A percentile compares a stretch with the other conserved stretches of the same genome.
Conservation (phyloP, 1,140 invertebrate genomes). For the Dinoponera quadriceps region DNA sequence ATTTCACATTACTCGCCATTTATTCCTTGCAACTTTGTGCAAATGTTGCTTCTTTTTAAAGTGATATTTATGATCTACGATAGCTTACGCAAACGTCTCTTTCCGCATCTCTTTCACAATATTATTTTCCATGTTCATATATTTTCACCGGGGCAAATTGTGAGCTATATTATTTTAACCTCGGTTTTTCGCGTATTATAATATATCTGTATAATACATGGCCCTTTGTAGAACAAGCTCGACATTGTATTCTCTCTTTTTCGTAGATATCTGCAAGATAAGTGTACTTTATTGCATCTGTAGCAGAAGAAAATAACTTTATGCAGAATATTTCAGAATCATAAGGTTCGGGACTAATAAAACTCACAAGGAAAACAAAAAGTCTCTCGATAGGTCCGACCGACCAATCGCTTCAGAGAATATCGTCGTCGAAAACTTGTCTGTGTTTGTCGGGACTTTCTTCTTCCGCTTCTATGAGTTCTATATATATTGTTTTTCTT, state of each 20-base stretch:
- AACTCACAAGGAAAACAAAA: too few species aligned
- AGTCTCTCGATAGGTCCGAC: too few species aligned
- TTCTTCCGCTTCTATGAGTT: too few species aligned
- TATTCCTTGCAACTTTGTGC: constrained; percentile 7
- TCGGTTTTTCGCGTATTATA: constrained; percentile 22
- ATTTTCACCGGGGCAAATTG: background rate
- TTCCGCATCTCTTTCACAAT: too few species aligned
- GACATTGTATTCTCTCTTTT: constrained; percentile 48
- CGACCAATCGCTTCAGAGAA: too few species aligned
- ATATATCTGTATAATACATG: constrained; percentile 11
- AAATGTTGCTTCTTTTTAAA: constrained; percentile 20
- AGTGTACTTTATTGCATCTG: constrained; percentile 57
- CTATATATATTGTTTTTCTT: too few species aligned
- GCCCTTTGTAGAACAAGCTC: constrained; percentile 30
- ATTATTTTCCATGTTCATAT: too few species aligned
- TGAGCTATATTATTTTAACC: constrained; percentile 22
- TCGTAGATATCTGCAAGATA: constrained; percentile 17
- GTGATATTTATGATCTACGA: constrained; percentile 1
- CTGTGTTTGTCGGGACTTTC: too few species aligned
- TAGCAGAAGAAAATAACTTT: background rate
- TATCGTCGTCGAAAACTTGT: too few species aligned
- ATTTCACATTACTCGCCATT: background rate
- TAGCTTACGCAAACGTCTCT: constrained; percentile 14
- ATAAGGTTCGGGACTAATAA: too few species aligned
- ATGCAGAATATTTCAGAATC: background rate